A percentile compares a stretch with the other conserved stretches of the same genome.
Evolutionary conservation across 1,140 invertebrate species (phyloP).

Genomic region (Panulirus ornatus): DNA sequence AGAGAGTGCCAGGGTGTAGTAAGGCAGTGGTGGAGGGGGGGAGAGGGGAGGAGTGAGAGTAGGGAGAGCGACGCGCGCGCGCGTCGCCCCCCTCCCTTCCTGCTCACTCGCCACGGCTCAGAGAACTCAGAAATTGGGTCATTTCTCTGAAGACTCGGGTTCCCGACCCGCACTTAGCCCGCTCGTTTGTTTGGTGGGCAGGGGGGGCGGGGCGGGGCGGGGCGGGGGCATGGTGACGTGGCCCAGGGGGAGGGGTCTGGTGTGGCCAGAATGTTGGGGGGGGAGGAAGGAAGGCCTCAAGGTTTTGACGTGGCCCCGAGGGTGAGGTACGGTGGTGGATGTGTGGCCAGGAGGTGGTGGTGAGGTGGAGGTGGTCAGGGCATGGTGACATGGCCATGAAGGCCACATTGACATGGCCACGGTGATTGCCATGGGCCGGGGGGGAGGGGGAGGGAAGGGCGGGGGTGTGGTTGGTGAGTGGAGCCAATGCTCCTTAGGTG

Average conservation of each 20-base stretch:
- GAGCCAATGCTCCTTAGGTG: background rate
- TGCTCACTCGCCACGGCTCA: constrained; percentile 56
- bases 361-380: background rate
- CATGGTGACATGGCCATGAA: too few relatives aligned
- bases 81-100: too few relatives aligned
- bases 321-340: background rate
- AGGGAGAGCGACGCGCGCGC: constrained; percentile 18
- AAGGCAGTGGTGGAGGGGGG: background rate
- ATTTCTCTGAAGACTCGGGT: constrained; percentile 58
- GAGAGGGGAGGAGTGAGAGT: background rate
- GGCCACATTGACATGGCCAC: too few relatives aligned
- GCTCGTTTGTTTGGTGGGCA: constrained; percentile 19
- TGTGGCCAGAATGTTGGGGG: too few relatives aligned
- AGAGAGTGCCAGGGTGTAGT: background rate
- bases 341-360: background rate
- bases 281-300: background rate
- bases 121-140: constrained; percentile 59
- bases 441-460: background rate
- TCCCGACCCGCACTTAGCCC: constrained; percentile 9
- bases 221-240: too few relatives aligned
- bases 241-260: too few relatives aligned
- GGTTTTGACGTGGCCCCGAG: background rate
- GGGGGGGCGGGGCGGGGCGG: too few relatives aligned
- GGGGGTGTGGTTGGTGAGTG: background rate
- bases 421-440: too few relatives aligned